These are phyloP conservation scores for Phenacoccus solenopsis DNA, from an alignment of 1,140 invertebrate species.

Conservation along the genomic window DNA sequence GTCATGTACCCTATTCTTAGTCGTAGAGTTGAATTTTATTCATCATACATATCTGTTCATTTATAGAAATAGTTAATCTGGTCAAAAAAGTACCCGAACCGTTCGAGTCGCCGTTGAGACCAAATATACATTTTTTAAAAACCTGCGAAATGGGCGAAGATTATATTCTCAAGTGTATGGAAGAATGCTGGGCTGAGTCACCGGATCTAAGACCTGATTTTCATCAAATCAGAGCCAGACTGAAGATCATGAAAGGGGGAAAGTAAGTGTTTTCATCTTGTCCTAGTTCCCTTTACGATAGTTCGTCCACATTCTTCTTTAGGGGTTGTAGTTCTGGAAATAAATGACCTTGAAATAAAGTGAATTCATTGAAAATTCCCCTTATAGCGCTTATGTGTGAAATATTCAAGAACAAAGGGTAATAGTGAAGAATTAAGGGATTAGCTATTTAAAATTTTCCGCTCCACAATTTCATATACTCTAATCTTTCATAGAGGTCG, in stretches of 20 bases:
- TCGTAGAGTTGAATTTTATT: not conserved
- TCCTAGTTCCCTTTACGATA: not conserved
- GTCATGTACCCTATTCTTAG: constrained; percentile 15
- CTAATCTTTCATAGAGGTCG: no score
- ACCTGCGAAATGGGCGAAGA: constrained; percentile 49
- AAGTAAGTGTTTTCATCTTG: constrained; percentile 49
- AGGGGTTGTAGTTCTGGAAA: no score
- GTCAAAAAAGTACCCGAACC: constrained; percentile 52
- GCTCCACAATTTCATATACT: no score
- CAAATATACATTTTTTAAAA: constrained; percentile 51
- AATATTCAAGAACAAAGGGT: no score
- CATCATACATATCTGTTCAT: constrained; percentile 20
- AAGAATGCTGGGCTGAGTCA: constrained; percentile 75
- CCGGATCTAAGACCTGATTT: constrained; percentile 72
- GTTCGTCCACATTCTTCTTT: not conserved
- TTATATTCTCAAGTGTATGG: constrained; percentile 60
- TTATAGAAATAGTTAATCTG: constrained; percentile 62
- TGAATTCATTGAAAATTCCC: no score
- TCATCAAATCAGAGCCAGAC: constrained; percentile 53
- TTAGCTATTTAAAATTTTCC: no score
- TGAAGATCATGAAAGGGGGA: constrained; percentile 78
- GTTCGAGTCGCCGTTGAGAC: constrained; percentile 58
- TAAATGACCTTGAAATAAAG: no score
- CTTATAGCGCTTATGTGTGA: no score
- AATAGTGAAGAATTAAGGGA: no score